Conservation (phyloP, 2,797 vertebrate species). For the Pogonophryne albipinna region DNA sequence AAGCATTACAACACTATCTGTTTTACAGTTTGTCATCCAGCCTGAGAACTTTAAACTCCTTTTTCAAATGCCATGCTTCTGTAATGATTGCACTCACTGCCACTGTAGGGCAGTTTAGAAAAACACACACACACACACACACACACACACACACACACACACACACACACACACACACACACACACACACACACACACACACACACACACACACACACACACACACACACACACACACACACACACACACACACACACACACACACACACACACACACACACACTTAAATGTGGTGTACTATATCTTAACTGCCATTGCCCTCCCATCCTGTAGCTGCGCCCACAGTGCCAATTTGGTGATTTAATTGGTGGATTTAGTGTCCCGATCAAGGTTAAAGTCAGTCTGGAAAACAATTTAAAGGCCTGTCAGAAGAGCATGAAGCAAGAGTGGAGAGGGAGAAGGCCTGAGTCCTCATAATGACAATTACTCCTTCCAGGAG, state of each 20-base stretch:
- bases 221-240: constrained; percentile 28
- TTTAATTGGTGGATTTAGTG: constrained; percentile 86
- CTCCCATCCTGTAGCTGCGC: constrained; percentile 58
- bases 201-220: constrained; percentile 15
- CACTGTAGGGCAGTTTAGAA: constrained; percentile 37
- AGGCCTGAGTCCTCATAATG: constrained; percentile 62
- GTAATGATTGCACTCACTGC: constrained; percentile 1
- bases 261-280: constrained; percentile 29
- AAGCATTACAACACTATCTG: neutral
- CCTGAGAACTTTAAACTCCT: neutral
- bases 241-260: constrained; percentile 20
- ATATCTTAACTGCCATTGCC: constrained; percentile 56
- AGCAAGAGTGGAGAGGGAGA: constrained; percentile 33
- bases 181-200: constrained; percentile 29
- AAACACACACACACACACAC: constrained; percentile 34
- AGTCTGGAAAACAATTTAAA: constrained; percentile 82
- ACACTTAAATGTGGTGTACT: constrained; percentile 33
- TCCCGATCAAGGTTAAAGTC: constrained; percentile 79
- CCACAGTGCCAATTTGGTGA: constrained; percentile 79
- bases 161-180: constrained; percentile 17
- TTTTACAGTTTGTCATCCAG: neutral
- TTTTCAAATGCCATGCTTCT: neutral
- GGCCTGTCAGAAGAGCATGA: constrained; percentile 61
- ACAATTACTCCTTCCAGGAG: constrained; percentile 58
- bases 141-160: constrained; percentile 22